A percentile compares a stretch with the other conserved stretches of the same genome.
Conservation (phyloP, 2,888 invertebrate species). For the Tanypteryx hageni region DNA sequence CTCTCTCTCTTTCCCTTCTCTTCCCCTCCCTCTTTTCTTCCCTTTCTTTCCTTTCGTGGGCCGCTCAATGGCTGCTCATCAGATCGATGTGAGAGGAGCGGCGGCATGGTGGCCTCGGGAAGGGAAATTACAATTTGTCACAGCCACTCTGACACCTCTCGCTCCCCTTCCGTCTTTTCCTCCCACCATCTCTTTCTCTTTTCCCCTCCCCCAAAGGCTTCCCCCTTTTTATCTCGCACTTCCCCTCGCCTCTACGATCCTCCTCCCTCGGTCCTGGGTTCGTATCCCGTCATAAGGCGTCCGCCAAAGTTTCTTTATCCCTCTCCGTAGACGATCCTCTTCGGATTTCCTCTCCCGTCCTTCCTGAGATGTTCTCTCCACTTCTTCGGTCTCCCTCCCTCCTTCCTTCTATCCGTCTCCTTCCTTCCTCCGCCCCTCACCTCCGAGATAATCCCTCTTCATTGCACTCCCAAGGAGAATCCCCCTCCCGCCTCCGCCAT, state of each 20-base stretch:
- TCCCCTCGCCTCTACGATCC: not conserved
- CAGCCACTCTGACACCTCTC: slow-evolving; percentile 28
- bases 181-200: not conserved
- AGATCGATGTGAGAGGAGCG: slow-evolving; percentile 1
- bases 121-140: slow-evolving; percentile 63
- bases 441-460: slow-evolving; percentile 42
- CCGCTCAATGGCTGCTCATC: not conserved
- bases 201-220: not conserved
- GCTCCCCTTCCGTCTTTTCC: not conserved
- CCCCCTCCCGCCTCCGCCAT: not conserved
- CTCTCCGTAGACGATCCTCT: not conserved
- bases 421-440: not conserved
- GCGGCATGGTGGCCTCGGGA: slow-evolving; percentile 1
- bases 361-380: not conserved
- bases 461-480: slow-evolving; percentile 17
- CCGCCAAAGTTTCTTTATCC: not conserved
- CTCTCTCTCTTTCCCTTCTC: not conserved
- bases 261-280: not conserved
- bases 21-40: not conserved
- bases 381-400: not conserved
- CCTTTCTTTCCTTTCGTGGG: not conserved
- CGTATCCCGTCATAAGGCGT: not conserved
- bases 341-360: slow-evolving; percentile 14
- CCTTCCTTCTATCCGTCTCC: not conserved
- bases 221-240: not conserved